Evolutionary conservation across 2,113 vertebrate species (phyloP), one percentile per base, ranked within the genome.

Genomic region (Reinhardtius hippoglossoides): DNA sequence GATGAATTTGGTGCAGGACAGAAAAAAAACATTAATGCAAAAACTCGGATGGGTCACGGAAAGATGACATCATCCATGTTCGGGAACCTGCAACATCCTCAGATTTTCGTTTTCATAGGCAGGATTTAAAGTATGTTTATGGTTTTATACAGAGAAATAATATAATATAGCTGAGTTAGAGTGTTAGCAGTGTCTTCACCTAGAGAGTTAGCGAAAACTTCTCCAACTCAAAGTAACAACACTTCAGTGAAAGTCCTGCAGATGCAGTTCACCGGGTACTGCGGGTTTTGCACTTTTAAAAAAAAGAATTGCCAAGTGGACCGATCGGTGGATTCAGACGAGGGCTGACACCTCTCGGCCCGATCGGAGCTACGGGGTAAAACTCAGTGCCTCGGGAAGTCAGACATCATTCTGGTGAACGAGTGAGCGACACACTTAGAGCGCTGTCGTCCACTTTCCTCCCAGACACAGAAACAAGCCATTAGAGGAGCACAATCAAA

Each of bases 291-390:
- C 16, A 16, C 44, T 48, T 48, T 46, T 18, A 5, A 18, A 48
- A 42, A 42, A 42, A 42, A 42, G 44, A 18, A 48, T 48, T 44
- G 42, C 10, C 74, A 78, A 67, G 48, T 62, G 69, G 62, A 62
- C 55, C 60, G 66, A 37, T 66, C 21, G 15, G 27, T 14, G 16
- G 52, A n/a, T 60, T 71, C 57, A 63, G n/a, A 63, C 55, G 13
- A 20, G 62, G 4, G 20, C n/a, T 68, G 78, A 83, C 80, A 63
- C 46, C n/a, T 63, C 9, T 14, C 3, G 27, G 13, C 18, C 37
- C 26, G 24, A 21, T 48, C n/a, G 56, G 60, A 64, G 44, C 58
- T 54, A 18, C 2, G n/a, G 0, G 61, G 27, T 2, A 55, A 42
- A 48, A 24, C 24, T 27, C 27, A 27, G 26, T 27, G 26, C 26